These are phyloP conservation scores for Cheracebus regulus DNA, from an alignment of 2,797 vertebrate species.

Conservation along the genomic window DNA sequence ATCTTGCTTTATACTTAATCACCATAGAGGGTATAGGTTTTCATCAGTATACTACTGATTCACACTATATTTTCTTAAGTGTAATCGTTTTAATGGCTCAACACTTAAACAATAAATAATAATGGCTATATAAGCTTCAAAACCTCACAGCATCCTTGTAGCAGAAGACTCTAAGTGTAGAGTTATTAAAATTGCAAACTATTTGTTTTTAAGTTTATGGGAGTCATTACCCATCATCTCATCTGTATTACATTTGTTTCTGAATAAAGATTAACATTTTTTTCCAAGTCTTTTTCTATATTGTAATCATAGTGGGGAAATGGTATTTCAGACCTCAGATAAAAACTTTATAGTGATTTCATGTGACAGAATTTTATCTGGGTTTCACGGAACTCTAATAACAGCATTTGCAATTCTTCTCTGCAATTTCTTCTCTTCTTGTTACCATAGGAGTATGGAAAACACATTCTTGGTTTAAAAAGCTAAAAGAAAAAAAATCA, in stretches of 20 bases:
- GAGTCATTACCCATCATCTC: slow-evolving; percentile 23
- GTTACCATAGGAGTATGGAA: slow-evolving; percentile 76
- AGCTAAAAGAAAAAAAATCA: slow-evolving; percentile 78
- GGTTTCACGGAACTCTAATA: slow-evolving; percentile 78
- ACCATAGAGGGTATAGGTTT: neutral
- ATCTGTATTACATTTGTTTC: slow-evolving; percentile 58
- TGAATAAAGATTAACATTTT: slow-evolving; percentile 53
- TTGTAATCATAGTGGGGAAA: slow-evolving; percentile 59
- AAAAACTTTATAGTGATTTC: slow-evolving; percentile 73
- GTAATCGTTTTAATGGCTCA: neutral
- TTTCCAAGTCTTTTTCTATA: slow-evolving; percentile 44
- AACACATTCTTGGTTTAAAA: slow-evolving; percentile 75
- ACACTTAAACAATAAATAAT: neutral
- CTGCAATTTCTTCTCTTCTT: slow-evolving; percentile 70
- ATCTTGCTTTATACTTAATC: slow-evolving; percentile 15
- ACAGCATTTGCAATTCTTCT: slow-evolving; percentile 73
- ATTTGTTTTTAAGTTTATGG: slow-evolving; percentile 45
- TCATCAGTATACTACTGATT: neutral
- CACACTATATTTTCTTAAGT: neutral
- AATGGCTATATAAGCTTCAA: neutral
- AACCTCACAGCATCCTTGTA: neutral
- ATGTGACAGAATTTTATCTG: slow-evolving; percentile 79
- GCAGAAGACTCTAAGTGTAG: neutral
- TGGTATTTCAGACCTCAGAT: slow-evolving; percentile 72
- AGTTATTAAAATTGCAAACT: slow-evolving; percentile 23